phyloP scores from a whole-genome alignment of 2,888 invertebrate species.

The Agrotis clavis region DNA sequence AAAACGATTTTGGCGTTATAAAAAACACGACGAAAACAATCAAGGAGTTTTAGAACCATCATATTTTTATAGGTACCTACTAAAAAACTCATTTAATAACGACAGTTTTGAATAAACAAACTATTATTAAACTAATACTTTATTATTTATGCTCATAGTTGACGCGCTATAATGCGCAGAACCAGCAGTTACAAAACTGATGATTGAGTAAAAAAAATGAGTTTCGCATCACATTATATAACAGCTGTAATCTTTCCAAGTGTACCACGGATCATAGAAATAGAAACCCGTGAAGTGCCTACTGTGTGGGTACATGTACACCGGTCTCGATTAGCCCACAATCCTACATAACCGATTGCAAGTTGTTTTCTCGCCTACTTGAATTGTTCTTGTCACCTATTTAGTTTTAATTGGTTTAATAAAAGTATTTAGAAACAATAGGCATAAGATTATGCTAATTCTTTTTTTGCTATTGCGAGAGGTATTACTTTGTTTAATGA shows the following conservation, averaged over 20 bases:
- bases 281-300: conserved; percentile 31
- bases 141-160: too few species aligned
- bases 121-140: too few species aligned
- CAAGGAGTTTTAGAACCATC: too few species aligned
- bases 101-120: too few species aligned
- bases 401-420: conserved; percentile 4
- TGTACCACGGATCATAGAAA: conserved; percentile 27
- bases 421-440: not conserved
- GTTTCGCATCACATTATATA: conserved; percentile 19
- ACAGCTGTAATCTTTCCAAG: conserved; percentile 26
- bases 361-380: conserved; percentile 28
- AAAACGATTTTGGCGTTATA: too few species aligned
- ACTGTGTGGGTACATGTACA: conserved; percentile 9
- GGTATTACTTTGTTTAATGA: not conserved
- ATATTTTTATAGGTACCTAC: too few species aligned
- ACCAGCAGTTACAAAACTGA: conserved; percentile 15
- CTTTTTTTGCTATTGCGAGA: not conserved
- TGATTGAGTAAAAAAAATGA: conserved; percentile 42
- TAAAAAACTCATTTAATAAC: too few species aligned
- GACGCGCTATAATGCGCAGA: not conserved
- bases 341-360: conserved; percentile 42
- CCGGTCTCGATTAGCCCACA: conserved; percentile 53
- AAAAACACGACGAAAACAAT: too few species aligned
- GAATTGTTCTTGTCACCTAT: conserved; percentile 28
- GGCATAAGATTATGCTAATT: not conserved